A percentile compares a stretch with the other conserved stretches of the same genome.
Conservation (phyloP, 2,113 vertebrate genomes). For the Eulemur macaco region DNA sequence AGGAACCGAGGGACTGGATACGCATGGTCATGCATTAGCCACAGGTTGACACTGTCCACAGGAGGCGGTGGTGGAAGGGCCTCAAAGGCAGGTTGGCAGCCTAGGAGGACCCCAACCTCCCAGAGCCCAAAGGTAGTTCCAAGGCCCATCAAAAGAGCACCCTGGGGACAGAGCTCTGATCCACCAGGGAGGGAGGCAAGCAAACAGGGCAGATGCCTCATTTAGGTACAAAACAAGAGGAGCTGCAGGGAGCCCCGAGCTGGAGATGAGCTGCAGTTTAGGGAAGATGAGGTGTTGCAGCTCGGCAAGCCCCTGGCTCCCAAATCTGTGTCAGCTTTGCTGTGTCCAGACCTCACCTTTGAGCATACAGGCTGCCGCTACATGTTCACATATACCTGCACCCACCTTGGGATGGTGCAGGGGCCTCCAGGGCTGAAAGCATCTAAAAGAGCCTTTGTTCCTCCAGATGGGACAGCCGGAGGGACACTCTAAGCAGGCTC, state of each 20-base stretch:
- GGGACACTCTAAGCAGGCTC: background rate
- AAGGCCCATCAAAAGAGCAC: background rate
- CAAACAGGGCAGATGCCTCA: rapidly evolving
- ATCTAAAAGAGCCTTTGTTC: background rate
- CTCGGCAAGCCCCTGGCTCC: background rate
- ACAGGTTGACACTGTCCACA: background rate
- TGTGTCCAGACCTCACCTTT: background rate
- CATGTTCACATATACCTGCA: too few species aligned
- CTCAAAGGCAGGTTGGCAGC: rapidly evolving
- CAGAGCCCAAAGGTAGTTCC: background rate
- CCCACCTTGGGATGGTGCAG: rapidly evolving
- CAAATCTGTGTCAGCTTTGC: background rate
- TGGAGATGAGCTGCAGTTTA: background rate
- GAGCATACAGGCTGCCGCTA: background rate
- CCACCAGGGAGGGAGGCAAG: background rate
- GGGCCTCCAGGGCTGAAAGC: background rate
- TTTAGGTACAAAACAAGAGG: background rate
- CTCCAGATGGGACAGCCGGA: background rate
- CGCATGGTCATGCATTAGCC: background rate
- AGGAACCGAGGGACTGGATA: background rate
- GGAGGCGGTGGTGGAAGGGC: rapidly evolving
- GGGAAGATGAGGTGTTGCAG: background rate
- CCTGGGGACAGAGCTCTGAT: background rate
- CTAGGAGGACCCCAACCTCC: background rate
- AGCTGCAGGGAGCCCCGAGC: background rate